Conservation (phyloP, 1,140 invertebrate genomes). For the Ridgeia piscesae region DNA sequence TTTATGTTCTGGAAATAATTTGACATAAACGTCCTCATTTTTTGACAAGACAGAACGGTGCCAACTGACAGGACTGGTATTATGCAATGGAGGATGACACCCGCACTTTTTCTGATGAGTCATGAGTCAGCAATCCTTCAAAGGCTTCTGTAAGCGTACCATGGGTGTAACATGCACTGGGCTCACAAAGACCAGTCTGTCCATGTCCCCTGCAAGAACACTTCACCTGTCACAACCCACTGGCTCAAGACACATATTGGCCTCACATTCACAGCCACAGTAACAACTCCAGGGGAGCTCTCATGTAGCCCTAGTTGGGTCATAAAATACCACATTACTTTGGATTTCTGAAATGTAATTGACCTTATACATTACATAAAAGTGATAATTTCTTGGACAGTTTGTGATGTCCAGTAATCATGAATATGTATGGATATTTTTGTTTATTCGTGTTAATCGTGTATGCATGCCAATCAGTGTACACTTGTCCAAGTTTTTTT, state of each 20-base stretch:
- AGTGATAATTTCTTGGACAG: not conserved
- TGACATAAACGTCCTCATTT: not conserved
- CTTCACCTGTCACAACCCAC: not conserved
- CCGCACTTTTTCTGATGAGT: not conserved
- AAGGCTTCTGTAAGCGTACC: not conserved
- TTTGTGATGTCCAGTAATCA: not conserved
- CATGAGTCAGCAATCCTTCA: not conserved
- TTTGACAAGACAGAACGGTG: not conserved
- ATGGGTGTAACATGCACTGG: not conserved
- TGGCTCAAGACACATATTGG: not conserved
- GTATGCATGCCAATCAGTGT: not conserved
- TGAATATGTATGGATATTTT: too few relatives aligned
- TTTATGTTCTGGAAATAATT: slow-evolving; percentile 1
- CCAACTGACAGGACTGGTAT: not conserved
- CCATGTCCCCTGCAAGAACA: not conserved
- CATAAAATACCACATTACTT: not conserved
- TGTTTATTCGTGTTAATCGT: too few relatives aligned
- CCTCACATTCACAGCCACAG: not conserved
- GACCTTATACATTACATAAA: not conserved
- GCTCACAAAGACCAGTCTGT: not conserved
- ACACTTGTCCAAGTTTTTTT: too few relatives aligned
- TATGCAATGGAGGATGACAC: not conserved
- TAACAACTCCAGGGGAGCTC: not conserved
- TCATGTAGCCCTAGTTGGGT: not conserved
- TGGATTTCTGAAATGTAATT: not conserved